These are phyloP conservation scores for Gallinago paraguaiae DNA, from an alignment of 2,113 vertebrate species.

Conservation along the genomic window DNA sequence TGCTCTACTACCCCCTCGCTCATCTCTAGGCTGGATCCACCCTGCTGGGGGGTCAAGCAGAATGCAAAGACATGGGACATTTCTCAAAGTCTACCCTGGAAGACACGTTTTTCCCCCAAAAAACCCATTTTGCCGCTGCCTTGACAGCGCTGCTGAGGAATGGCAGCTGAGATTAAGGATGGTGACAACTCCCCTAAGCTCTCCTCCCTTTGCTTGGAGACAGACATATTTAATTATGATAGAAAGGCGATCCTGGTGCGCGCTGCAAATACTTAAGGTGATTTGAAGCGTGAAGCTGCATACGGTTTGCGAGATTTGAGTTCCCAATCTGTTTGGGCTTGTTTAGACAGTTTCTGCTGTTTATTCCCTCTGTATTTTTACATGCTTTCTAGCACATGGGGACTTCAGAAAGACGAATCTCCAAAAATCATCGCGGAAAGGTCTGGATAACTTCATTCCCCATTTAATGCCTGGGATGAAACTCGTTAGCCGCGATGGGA, in stretches of 20 bases:
- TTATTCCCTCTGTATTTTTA: neutral
- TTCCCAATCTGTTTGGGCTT: slow-evolving; percentile 30
- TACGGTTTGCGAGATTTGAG: slow-evolving; percentile 10
- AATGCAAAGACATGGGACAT: fast-evolving
- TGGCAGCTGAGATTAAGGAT: slow-evolving; percentile 51
- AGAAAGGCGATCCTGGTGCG: slow-evolving; percentile 57
- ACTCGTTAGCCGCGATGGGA: neutral
- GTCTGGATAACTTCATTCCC: neutral
- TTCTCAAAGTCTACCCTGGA: neutral
- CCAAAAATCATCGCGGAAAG: neutral
- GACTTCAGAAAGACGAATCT: neutral
- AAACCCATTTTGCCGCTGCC: neutral
- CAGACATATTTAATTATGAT: slow-evolving; percentile 77
- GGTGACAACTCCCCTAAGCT: slow-evolving; percentile 49
- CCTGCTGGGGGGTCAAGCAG: neutral
- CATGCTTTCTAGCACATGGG: neutral
- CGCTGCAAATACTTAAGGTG: slow-evolving; percentile 56
- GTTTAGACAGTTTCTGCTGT: slow-evolving; percentile 26
- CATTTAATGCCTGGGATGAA: neutral
- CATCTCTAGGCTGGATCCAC: neutral
- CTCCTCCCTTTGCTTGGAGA: slow-evolving; percentile 7
- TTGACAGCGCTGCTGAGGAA: neutral
- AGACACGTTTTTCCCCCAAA: neutral
- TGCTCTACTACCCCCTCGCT: neutral
- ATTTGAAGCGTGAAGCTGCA: slow-evolving; percentile 74